Conservation (phyloP, 2,113 vertebrate species). For the Xenus cinereus region DNA sequence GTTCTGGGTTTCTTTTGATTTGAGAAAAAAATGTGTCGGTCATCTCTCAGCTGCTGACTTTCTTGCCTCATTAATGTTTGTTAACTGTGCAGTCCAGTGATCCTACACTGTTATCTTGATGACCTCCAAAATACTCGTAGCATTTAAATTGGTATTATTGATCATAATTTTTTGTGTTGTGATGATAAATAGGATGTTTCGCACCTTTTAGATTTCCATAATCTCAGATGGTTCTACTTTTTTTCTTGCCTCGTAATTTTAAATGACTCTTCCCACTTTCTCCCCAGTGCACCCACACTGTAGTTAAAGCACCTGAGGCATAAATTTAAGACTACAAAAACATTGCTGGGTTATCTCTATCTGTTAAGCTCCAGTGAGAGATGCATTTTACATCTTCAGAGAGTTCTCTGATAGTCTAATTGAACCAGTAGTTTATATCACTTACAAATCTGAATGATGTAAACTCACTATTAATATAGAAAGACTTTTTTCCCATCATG, state of each 20-base stretch:
- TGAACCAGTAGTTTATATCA: background rate
- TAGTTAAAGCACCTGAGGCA: background rate
- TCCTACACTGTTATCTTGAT: background rate
- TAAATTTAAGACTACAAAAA: background rate
- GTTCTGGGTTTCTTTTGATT: background rate
- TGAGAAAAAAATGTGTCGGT: background rate
- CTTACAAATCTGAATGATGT: background rate
- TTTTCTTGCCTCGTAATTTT: background rate
- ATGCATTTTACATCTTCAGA: background rate
- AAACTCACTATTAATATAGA: background rate
- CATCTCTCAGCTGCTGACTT: background rate
- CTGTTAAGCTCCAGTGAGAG: background rate
- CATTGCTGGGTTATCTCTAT: background rate
- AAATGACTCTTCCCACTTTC: background rate
- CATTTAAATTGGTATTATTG: background rate
- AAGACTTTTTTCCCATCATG: background rate
- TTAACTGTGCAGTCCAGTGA: background rate
- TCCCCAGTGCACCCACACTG: background rate
- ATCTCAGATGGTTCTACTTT: background rate
- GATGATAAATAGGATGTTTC: background rate
- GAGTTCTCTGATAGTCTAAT: background rate
- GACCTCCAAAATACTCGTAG: background rate
- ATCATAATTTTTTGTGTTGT: background rate
- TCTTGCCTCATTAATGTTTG: background rate
- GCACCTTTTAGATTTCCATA: background rate